These are phyloP conservation scores for Halcyon leucocephala DNA, from an alignment of 2,797 vertebrate species.

Conservation along the genomic window DNA sequence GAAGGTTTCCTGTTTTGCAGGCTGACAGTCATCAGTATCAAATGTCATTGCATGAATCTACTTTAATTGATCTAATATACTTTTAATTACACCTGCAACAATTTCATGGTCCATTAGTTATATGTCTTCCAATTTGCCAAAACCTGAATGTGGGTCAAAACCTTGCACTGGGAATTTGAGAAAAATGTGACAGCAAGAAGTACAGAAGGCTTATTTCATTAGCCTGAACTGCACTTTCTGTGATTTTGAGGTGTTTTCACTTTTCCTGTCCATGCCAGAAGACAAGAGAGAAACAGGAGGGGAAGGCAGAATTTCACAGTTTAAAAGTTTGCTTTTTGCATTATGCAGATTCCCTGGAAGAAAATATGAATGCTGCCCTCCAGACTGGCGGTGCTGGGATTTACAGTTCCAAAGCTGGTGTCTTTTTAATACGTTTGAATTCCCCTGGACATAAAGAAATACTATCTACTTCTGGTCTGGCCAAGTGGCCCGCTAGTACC, in stretches of 20 bases:
- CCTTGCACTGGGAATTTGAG: neutral
- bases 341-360: neutral
- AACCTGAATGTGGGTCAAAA: neutral
- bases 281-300: neutral
- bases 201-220: neutral
- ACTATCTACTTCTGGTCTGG: neutral
- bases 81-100: neutral
- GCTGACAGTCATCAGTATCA: neutral
- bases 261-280: neutral
- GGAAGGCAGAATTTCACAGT: neutral
- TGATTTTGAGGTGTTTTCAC: neutral
- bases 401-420: neutral
- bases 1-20: neutral
- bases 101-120: neutral
- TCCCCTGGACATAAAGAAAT: neutral
- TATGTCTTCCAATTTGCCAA: neutral
- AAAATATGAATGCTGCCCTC: neutral
- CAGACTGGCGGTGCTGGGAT: neutral
- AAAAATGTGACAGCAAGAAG: neutral
- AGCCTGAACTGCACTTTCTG: neutral
- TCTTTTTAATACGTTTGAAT: neutral
- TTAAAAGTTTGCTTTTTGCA: neutral
- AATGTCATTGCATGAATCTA: neutral
- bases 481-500: neutral
- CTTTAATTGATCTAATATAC: neutral